Evolutionary conservation across 2,797 vertebrate species (phyloP).

Genomic region (Alauda arvensis): DNA sequence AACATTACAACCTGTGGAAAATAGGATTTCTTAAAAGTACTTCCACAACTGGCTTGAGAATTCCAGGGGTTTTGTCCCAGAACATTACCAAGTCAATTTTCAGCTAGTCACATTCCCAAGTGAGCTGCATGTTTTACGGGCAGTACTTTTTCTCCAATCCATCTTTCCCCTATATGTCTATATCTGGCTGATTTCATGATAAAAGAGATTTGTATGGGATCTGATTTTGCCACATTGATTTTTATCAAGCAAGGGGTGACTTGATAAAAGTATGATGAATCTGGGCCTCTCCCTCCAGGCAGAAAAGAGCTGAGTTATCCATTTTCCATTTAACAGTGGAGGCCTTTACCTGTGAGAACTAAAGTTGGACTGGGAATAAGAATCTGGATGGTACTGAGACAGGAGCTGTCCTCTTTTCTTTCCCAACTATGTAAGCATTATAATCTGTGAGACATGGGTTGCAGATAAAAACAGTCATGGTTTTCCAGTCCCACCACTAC

Average conservation of each 20-base stretch:
- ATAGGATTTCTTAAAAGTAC: constrained; percentile 24
- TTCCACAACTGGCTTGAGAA: constrained; percentile 16
- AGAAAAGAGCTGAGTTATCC: background rate
- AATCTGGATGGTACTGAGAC: background rate
- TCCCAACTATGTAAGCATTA: background rate
- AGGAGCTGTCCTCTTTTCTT: background rate
- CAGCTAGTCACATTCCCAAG: background rate
- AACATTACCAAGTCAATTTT: constrained; percentile 24
- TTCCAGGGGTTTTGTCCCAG: constrained; percentile 20
- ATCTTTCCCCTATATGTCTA: background rate
- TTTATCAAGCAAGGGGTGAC: background rate
- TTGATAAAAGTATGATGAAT: background rate
- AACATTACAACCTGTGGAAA: constrained; percentile 33
- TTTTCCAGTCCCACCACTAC: background rate
- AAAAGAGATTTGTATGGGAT: constrained; percentile 10
- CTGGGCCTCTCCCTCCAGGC: background rate
- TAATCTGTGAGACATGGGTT: background rate
- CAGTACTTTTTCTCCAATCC: background rate
- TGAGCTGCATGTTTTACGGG: background rate
- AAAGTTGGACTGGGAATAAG: background rate
- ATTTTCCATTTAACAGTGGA: background rate
- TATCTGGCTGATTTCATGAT: background rate
- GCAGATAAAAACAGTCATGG: background rate
- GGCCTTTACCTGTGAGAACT: background rate
- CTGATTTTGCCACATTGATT: background rate